phyloP scores from a whole-genome alignment of 2,113 vertebrate genomes.

The Pluvialis apricaria region DNA sequence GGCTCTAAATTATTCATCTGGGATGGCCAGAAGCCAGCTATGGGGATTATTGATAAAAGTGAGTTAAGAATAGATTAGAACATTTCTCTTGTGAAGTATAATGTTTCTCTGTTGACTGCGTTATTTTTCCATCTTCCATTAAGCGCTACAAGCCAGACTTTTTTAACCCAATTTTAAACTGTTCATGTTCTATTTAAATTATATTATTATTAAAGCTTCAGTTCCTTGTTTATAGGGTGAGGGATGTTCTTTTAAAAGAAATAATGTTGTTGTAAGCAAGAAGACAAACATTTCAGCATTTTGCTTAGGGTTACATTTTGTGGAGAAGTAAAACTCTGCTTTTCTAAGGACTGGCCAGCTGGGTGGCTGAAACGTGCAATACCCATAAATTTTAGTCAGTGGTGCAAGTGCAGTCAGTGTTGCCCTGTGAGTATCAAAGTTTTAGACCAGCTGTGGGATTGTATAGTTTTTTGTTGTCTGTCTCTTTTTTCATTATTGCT shows the following conservation, averaged over 20 bases:
- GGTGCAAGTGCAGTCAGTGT: background rate
- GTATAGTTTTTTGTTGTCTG: background rate
- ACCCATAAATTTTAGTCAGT: background rate
- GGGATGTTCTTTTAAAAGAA: background rate
- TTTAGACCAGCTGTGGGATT: background rate
- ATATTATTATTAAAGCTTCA: background rate
- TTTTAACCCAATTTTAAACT: conserved; percentile 20
- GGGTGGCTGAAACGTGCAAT: background rate
- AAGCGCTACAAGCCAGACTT: background rate
- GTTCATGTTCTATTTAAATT: background rate
- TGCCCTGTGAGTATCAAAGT: background rate
- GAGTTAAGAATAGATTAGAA: conserved; percentile 67
- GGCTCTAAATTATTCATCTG: conserved; percentile 43
- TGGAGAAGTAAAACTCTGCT: background rate
- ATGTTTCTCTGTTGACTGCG: conserved; percentile 15
- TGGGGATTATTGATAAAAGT: conserved; percentile 54
- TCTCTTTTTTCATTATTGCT: background rate
- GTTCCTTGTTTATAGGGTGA: background rate
- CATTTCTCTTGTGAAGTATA: conserved; percentile 50
- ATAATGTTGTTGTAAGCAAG: background rate
- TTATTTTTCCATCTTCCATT: conserved; percentile 44
- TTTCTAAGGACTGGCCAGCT: background rate
- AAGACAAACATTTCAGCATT: background rate
- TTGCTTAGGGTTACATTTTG: background rate
- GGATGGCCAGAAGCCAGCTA: conserved; percentile 39